Conservation (phyloP, 2,797 vertebrate genomes). For the Acanthurus tractus region DNA sequence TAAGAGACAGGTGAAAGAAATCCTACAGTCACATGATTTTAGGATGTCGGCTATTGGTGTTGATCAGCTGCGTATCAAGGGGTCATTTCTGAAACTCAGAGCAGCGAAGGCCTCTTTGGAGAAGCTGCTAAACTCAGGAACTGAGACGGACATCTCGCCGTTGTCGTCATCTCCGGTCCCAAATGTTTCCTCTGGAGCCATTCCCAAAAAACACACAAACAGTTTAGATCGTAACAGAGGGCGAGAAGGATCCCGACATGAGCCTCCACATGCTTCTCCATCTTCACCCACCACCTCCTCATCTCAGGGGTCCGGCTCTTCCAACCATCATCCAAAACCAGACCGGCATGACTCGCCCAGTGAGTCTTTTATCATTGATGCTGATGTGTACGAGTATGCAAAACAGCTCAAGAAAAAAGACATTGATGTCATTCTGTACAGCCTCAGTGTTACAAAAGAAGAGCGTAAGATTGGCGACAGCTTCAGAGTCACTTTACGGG, state of each 20-base stretch:
- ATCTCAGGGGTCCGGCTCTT: neutral
- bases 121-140: conserved; percentile 15
- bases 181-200: conserved; percentile 21
- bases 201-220: conserved; percentile 13
- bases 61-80: conserved; percentile 55
- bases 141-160: fast-evolving
- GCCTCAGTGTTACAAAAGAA: neutral
- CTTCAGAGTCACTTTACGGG: conserved; percentile 40
- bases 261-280: neutral
- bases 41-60: neutral
- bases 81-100: conserved; percentile 75
- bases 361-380: conserved; percentile 39
- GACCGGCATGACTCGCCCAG: neutral
- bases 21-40: conserved; percentile 63
- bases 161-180: neutral
- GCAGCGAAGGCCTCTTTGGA: conserved; percentile 53
- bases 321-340: neutral
- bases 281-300: conserved; percentile 1
- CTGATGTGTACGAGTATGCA: conserved; percentile 61
- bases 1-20: neutral
- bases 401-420: neutral
- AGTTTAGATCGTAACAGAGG: neutral
- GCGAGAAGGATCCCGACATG: neutral
- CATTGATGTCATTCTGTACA: neutral
- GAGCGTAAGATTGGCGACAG: fast-evolving